Evolutionary conservation across 2,797 vertebrate genomes (phyloP).

Genomic region (Simalia tracyae): DNA sequence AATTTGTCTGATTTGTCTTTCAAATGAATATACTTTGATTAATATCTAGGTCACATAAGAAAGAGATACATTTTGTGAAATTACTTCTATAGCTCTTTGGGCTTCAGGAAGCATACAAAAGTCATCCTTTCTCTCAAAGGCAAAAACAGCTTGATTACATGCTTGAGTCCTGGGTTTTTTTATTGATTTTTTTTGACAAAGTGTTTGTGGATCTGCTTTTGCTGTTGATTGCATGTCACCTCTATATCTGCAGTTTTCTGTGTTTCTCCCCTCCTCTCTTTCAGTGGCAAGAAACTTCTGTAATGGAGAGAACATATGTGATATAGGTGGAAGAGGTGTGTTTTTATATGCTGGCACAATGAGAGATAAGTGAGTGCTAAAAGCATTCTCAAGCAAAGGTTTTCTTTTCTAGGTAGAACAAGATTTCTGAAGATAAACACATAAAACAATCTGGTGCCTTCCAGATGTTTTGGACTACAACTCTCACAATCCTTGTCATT

Average conservation of each 20-base stretch:
- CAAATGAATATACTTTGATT: neutral
- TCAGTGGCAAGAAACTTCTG: neutral
- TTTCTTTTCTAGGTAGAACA: neutral
- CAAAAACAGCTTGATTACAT: neutral
- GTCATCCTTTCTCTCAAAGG: neutral
- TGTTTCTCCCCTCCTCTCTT: neutral
- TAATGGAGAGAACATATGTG: neutral
- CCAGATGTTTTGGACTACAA: neutral
- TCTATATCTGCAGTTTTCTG: neutral
- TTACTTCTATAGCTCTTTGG: neutral
- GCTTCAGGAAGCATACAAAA: neutral
- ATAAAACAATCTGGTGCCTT: neutral
- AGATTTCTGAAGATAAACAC: neutral
- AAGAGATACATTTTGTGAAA: neutral
- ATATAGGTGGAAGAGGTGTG: neutral
- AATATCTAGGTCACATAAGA: neutral
- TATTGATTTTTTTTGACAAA: neutral
- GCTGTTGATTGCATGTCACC: neutral
- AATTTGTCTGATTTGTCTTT: neutral
- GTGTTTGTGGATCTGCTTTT: neutral
- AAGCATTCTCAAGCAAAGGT: neutral
- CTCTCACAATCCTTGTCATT: neutral
- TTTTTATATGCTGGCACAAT: neutral
- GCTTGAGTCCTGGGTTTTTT: neutral
- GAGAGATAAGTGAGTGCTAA: neutral